Evolutionary conservation across 2,113 vertebrate species (phyloP).

Genomic region (Mobula birostris): DNA sequence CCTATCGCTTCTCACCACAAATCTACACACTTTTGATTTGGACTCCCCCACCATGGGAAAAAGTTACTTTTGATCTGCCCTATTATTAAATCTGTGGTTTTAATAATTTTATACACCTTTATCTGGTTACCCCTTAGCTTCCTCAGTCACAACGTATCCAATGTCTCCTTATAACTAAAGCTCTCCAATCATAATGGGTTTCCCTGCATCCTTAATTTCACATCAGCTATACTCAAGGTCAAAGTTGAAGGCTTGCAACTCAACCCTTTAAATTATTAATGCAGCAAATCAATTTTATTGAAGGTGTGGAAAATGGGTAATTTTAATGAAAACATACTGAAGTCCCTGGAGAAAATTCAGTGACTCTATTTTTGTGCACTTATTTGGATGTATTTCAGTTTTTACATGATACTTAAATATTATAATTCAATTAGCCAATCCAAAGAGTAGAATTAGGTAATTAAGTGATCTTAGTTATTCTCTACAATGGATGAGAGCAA

Average conservation of each 20-base stretch:
- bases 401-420: neutral
- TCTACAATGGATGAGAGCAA: neutral
- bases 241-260: neutral
- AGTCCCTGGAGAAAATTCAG: neutral
- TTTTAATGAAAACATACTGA: neutral
- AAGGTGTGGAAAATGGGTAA: neutral
- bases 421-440: neutral
- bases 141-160: no score
- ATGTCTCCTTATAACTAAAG: no score
- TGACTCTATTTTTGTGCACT: neutral
- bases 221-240: neutral
- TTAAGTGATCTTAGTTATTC: neutral
- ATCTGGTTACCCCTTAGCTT: no score
- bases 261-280: neutral
- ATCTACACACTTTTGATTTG: no score
- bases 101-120: no score
- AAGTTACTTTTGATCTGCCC: no score
- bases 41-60: no score
- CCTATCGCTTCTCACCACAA: no score
- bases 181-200: no score
- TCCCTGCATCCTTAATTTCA: neutral
- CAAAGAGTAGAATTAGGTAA: neutral
- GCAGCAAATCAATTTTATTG: neutral
- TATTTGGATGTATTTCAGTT: neutral
- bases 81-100: no score